Evolutionary conservation across 2,113 vertebrate species (phyloP), one percentile per base, ranked within the genome.

Genomic region (Trogon melanurus): DNA sequence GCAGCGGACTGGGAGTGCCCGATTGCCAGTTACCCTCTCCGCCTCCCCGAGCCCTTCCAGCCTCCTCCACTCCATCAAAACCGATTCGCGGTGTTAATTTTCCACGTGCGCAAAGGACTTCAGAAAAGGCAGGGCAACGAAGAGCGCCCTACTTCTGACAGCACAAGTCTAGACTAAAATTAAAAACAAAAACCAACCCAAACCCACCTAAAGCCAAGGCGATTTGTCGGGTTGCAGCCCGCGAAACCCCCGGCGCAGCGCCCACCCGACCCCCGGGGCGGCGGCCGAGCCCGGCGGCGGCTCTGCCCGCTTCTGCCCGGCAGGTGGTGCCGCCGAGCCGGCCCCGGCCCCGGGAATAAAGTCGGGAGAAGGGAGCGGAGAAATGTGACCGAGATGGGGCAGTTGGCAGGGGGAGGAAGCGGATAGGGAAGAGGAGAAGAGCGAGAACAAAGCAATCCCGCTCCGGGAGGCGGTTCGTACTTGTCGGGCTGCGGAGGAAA

Each of bases 311-410:
- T 15, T 5, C 19, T n/a, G 9, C 85, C 76, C 91, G 74, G 74
- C 82, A 97, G 97, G 79, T 90, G 97, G 97, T 38, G 95, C 72
- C 82, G 74, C 41, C 26, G 95, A 94, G 96, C 92, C 95, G 54
- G 25, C 25, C 51, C 84, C 70, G 16, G 81, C 65, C 38, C 64
- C 79, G 89, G 72, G 75, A 38, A 96, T 95, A 96, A 94, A 97
- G 94, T 95, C 92, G 50, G 86, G 91, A 86, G 94, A 78, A 29
- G 71, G 71, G 6, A 85, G 22, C 38, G 81, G 79, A 61, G 79
- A 66, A 78, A 93, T n/a, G 95, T 57, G 94, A 93, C 54, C 81
- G 95, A 78, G 92, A 90, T 82, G 93, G 93, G 96, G 94, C 95
- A 83, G 95, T 67, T 54, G 90, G 88, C 23, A 44, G 73, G 13